A percentile compares a stretch with the other conserved stretches of the same genome.
These are phyloP conservation scores for Unio pictorum DNA, from an alignment of 2,888 invertebrate genomes.

Conservation along the genomic window DNA sequence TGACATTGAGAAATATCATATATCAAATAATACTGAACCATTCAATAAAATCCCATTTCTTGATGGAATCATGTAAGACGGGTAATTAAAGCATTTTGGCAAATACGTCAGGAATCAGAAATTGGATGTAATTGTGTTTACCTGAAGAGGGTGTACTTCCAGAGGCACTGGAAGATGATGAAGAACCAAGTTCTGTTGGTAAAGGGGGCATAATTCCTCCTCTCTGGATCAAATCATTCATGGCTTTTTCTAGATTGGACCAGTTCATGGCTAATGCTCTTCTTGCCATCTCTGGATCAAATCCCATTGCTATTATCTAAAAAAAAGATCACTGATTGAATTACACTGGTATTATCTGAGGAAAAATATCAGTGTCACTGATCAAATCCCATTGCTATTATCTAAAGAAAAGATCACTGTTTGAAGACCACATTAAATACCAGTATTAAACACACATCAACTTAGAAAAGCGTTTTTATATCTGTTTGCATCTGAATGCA, in stretches of 20 bases:
- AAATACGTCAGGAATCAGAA: too few species aligned
- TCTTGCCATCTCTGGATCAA: constrained; percentile 51
- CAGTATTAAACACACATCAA: too few species aligned
- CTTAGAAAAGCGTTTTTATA: too few species aligned
- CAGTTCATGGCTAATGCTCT: constrained; percentile 43
- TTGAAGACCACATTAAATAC: too few species aligned
- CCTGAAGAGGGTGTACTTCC: constrained; percentile 13
- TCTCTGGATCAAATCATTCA: constrained; percentile 51
- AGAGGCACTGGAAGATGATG: constrained; percentile 27
- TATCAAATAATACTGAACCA: too few species aligned
- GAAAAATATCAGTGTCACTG: background rate
- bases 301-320: constrained; percentile 59
- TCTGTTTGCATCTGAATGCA: too few species aligned
- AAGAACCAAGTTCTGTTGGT: constrained; percentile 7
- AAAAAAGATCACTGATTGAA: constrained; percentile 47
- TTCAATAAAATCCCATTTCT: too few species aligned
- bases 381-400: too few species aligned
- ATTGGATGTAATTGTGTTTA: background rate
- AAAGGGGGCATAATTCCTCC: constrained; percentile 41
- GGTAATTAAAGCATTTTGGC: too few species aligned
- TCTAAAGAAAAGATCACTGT: too few species aligned
- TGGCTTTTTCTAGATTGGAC: constrained; percentile 50
- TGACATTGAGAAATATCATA: too few species aligned
- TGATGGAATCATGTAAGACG: too few species aligned
- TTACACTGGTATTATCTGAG: constrained; percentile 55